Base-by-base conservation (phyloP, 1,140 invertebrate species). In the Globodera ellingtonae region DNA sequence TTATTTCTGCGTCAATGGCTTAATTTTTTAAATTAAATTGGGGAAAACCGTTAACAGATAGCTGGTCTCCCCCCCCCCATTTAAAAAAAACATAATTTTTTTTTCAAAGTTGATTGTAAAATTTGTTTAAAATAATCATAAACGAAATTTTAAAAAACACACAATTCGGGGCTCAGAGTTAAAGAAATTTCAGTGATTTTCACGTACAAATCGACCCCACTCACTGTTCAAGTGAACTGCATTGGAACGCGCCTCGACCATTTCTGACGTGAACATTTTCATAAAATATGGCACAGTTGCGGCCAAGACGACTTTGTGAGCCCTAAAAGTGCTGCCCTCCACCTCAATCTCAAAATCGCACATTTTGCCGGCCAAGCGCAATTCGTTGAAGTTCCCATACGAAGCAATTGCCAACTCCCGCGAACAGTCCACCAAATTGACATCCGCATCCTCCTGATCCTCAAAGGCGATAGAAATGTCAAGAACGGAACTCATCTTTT, bases 281-380 rank as follows among this genome's bases (percentile, higher is more conserved):
- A 94, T 92, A 90, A 96, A 96, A 89, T 95, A 96, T 13, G 95
- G 95, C 88, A 96, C 94, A 24, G 93, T 94, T 6, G 94, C 93
- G 24, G 94, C 94, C 62, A 96, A 90, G 35, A 96, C 93, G 81
- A 96, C 93, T 81, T 94, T 92, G 90, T 96, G 95, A 18, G 94
- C 94, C 84, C 92, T 93, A 87, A 95, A 95, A 78, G 92, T 92
- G 86, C 93, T 92, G 85, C 94, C 93, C 81, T 93, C 94, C 5
- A 44, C 50, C n/a, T 74, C 72, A 44, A 84, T 79, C 13, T 44
- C 72, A 6, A 84, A 48, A 66, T 84, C 83, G 9, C 85, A 86
- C 35, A 84, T 66, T 44, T 83, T 46, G 4, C 84, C 84, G 24
- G 56, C 10, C 18, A 70, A 70, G 24, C 67, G 67, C 24, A 70